A percentile compares a stretch with the other conserved stretches of the same genome.
phyloP scores from a whole-genome alignment of 2,888 invertebrate species.

The Prosopocoilus inquinatus region DNA sequence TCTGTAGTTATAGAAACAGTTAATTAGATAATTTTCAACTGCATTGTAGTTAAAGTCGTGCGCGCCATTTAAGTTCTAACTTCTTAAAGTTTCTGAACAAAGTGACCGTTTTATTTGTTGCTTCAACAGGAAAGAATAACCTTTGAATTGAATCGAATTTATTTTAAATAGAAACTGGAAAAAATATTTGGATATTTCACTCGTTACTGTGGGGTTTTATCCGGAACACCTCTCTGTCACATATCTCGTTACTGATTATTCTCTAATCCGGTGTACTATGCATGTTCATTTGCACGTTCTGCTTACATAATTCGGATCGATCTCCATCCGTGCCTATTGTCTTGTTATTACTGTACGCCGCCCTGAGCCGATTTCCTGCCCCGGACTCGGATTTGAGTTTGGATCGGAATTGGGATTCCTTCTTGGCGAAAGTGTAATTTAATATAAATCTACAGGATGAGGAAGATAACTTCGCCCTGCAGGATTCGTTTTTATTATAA shows the following conservation, averaged over 20 bases:
- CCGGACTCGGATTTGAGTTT: slow-evolving; percentile 3
- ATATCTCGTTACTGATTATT: slow-evolving; percentile 11
- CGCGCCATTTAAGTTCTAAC: too few relatives aligned
- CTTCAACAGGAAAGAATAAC: too few relatives aligned
- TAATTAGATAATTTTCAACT: slow-evolving; percentile 1
- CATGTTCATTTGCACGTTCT: slow-evolving; percentile 12
- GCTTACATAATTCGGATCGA: slow-evolving; percentile 4
- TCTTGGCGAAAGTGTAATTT: too few relatives aligned
- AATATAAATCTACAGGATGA: too few relatives aligned
- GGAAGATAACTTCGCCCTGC: too few relatives aligned
- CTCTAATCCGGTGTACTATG: slow-evolving; percentile 10
- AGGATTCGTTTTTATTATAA: too few relatives aligned
- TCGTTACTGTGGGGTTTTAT: too few relatives aligned
- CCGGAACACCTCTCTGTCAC: neutral
- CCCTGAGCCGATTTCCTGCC: slow-evolving; percentile 1
- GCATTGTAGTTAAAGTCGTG: neutral
- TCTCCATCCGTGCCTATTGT: slow-evolving; percentile 1
- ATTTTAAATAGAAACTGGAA: too few relatives aligned
- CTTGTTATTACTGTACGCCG: slow-evolving; percentile 2
- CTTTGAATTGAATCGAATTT: too few relatives aligned
- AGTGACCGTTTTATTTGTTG: too few relatives aligned
- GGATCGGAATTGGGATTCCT: neutral
- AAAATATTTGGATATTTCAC: too few relatives aligned
- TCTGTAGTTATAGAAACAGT: neutral
- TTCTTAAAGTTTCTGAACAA: too few relatives aligned